phyloP scores from a whole-genome alignment of 2,113 vertebrate species.

The Rhizomys pruinosus region DNA sequence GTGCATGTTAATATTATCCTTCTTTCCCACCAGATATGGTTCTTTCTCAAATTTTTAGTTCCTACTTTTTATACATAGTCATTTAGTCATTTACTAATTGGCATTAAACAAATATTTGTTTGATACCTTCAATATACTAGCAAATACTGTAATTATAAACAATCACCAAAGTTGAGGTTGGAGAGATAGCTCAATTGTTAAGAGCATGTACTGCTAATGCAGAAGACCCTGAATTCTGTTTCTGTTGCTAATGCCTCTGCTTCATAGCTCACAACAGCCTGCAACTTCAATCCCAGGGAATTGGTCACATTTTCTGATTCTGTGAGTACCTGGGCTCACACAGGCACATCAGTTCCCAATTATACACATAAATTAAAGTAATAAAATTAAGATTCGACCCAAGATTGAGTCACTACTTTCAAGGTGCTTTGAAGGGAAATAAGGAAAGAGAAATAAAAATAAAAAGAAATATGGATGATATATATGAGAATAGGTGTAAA shows the following conservation, averaged over 20 bases:
- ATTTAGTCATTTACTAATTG: background rate
- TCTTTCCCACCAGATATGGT: background rate
- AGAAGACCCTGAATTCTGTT: no score
- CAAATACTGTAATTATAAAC: background rate
- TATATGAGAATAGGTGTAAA: background rate
- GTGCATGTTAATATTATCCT: background rate
- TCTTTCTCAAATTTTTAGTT: background rate
- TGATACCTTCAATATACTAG: background rate
- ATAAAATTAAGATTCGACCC: background rate
- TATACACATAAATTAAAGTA: background rate
- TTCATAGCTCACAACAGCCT: no score
- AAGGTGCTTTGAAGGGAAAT: background rate
- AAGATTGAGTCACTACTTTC: background rate
- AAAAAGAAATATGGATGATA: background rate
- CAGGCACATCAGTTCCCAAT: background rate
- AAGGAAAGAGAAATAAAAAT: background rate
- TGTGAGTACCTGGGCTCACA: no score
- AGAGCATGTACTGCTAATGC: no score
- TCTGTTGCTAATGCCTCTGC: no score
- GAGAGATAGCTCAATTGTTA: no score
- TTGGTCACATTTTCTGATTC: no score
- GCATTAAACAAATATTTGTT: background rate
- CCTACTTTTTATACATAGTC: background rate
- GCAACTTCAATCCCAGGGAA: no score
- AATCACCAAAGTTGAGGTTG: background rate